phyloP scores from a whole-genome alignment of 2,888 invertebrate genomes.

The Deilephila porcellus region DNA sequence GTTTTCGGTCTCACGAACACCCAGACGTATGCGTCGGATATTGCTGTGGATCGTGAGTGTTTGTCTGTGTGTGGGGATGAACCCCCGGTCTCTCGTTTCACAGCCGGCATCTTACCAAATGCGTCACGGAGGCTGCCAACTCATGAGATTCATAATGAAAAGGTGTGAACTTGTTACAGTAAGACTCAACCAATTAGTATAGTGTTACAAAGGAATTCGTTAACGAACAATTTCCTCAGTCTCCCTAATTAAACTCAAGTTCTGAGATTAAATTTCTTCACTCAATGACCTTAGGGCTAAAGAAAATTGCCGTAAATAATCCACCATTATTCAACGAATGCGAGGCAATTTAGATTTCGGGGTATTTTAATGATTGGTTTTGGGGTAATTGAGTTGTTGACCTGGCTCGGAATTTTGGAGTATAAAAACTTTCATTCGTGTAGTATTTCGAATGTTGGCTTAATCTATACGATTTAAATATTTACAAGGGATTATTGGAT shows the following conservation, averaged over 20 bases:
- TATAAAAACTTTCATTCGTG: background rate
- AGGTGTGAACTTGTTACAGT: background rate
- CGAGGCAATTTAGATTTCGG: background rate
- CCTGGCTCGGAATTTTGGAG: background rate
- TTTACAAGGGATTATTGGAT: too few species aligned
- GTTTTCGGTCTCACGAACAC: too few species aligned
- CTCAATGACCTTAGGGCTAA: constrained; percentile 1
- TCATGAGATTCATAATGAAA: too few species aligned
- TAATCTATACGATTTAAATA: too few species aligned
- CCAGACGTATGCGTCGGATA: too few species aligned
- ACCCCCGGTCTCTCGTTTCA: too few species aligned
- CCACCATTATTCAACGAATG: background rate
- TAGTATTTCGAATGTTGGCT: too few species aligned
- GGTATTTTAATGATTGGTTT: constrained; percentile 9
- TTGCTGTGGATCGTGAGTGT: too few species aligned
- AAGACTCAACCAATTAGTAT: constrained; percentile 10
- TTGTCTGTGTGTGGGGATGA: too few species aligned
- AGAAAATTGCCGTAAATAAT: background rate
- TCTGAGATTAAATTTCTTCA: constrained; percentile 15
- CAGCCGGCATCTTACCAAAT: too few species aligned
- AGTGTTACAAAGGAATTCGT: constrained; percentile 15
- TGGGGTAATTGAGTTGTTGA: background rate
- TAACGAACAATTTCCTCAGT: background rate
- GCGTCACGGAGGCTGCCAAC: too few species aligned
- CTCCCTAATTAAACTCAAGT: constrained; percentile 1